A percentile compares a stretch with the other conserved stretches of the same genome.
Evolutionary conservation across 2,113 vertebrate species (phyloP).

Genomic region (Todiramphus saurophagus): DNA sequence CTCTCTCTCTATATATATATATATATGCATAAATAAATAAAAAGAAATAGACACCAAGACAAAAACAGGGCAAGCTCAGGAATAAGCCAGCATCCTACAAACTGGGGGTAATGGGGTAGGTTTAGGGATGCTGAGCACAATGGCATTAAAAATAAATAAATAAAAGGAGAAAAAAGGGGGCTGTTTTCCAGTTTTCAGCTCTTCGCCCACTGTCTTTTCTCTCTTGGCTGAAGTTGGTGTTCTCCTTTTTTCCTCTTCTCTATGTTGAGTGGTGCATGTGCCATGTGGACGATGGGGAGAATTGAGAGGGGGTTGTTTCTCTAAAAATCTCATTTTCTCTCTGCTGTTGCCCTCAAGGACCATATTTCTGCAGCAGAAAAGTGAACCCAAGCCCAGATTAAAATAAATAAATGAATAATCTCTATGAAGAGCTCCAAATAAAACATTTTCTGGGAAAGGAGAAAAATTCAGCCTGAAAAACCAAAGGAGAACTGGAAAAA

Average conservation of each 20-base stretch:
- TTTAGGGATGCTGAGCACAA: not conserved
- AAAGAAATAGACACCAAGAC: not conserved
- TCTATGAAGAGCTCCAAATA: not conserved
- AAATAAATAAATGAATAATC: no score
- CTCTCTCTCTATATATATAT: not conserved
- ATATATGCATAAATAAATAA: not conserved
- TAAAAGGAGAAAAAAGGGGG: not conserved
- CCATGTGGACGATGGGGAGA: not conserved
- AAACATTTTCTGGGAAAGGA: not conserved
- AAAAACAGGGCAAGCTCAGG: not conserved
- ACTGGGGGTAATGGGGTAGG: not conserved
- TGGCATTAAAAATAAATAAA: not conserved
- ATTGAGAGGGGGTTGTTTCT: no score
- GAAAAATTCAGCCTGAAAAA: not conserved
- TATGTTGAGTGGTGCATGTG: rapidly evolving
- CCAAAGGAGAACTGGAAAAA: not conserved
- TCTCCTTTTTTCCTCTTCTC: not conserved
- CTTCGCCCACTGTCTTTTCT: not conserved
- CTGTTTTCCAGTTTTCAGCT: not conserved
- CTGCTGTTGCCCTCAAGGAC: not conserved
- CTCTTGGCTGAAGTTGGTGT: not conserved
- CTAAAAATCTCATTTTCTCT: not conserved
- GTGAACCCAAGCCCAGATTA: not conserved
- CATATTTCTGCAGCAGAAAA: not conserved
- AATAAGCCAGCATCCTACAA: not conserved